These are phyloP conservation scores for Cyclophora albipunctata DNA, from an alignment of 2,888 invertebrate species.

Conservation along the genomic window DNA sequence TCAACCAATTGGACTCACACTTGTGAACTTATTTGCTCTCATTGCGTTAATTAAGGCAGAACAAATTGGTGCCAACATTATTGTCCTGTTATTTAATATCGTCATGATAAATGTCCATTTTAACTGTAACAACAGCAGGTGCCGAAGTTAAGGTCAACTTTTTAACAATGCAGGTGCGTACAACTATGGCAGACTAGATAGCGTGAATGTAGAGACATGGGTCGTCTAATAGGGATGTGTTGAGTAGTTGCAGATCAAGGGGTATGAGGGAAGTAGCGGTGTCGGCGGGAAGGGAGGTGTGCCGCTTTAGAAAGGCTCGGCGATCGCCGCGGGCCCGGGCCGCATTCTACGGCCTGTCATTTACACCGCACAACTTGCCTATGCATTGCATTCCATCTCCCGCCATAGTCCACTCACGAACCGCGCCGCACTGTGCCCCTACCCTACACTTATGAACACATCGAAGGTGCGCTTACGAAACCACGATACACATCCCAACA, in stretches of 20 bases:
- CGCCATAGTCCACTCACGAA: constrained; percentile 45
- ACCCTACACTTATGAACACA: too few species aligned
- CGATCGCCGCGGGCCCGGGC: constrained; percentile 73
- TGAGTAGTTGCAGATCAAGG: constrained; percentile 64
- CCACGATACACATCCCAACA: constrained; percentile 40
- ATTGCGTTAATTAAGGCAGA: too few species aligned
- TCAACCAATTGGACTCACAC: too few species aligned
- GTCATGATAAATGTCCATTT: constrained; percentile 40
- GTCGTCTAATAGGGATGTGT: constrained; percentile 73
- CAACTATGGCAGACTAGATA: constrained; percentile 69
- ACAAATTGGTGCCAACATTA: constrained; percentile 2
- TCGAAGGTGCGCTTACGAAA: constrained; percentile 42
- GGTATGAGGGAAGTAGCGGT: constrained; percentile 44
- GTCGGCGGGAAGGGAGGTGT: constrained; percentile 47
- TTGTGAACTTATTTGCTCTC: too few species aligned
- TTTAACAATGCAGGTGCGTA: constrained; percentile 69
- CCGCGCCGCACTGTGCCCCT: constrained; percentile 22
- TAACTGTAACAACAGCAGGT: constrained; percentile 52
- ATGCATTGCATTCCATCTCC: constrained; percentile 74
- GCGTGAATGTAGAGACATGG: constrained; percentile 62
- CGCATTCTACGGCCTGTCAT: constrained; percentile 76
- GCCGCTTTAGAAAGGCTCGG: constrained; percentile 76
- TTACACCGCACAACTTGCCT: constrained; percentile 75
- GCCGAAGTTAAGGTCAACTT: constrained; percentile 54
- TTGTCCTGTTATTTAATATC: constrained; percentile 30